These are phyloP conservation scores for Pegea sp. DNA, from an alignment of 23 tunicate genomes.

Conservation along the genomic window DNA sequence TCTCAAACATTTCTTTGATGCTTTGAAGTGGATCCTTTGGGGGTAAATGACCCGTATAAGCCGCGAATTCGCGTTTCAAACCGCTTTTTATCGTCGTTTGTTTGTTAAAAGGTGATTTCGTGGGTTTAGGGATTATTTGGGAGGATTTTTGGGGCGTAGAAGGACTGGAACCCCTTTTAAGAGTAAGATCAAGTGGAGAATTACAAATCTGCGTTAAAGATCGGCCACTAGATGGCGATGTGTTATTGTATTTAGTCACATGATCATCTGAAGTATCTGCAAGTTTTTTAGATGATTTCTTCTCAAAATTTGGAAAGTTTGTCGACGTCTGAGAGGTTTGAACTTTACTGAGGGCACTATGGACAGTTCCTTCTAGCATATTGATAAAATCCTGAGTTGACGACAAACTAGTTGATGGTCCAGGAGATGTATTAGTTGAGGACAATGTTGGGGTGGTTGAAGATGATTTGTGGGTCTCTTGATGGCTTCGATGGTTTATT, in stretches of 20 bases:
- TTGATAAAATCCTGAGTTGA: slow-evolving; percentile 44
- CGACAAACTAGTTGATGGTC: neutral
- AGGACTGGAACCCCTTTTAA: neutral
- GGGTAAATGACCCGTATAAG: slow-evolving; percentile 7
- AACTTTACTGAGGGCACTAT: slow-evolving; percentile 76
- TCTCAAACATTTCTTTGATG: slow-evolving; percentile 11
- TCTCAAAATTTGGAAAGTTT: neutral
- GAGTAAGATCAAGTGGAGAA: neutral
- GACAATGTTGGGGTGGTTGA: neutral
- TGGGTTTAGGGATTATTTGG: no score
- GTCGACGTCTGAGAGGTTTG: slow-evolving; percentile 9
- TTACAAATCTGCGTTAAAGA: no score
- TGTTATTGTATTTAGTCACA: no score
- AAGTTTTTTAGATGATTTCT: neutral
- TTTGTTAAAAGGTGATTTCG: no score
- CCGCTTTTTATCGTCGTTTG: neutral
- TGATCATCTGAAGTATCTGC: neutral
- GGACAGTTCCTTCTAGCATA: slow-evolving; percentile 65
- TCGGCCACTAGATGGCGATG: neutral
- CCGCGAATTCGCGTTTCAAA: neutral
- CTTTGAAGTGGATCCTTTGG: slow-evolving; percentile 23
- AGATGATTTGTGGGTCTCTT: neutral
- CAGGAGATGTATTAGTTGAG: neutral
- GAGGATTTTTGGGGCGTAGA: neutral
- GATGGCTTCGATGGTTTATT: neutral